phyloP scores from a whole-genome alignment of 2,888 invertebrate genomes.

The Plusia festucae region DNA sequence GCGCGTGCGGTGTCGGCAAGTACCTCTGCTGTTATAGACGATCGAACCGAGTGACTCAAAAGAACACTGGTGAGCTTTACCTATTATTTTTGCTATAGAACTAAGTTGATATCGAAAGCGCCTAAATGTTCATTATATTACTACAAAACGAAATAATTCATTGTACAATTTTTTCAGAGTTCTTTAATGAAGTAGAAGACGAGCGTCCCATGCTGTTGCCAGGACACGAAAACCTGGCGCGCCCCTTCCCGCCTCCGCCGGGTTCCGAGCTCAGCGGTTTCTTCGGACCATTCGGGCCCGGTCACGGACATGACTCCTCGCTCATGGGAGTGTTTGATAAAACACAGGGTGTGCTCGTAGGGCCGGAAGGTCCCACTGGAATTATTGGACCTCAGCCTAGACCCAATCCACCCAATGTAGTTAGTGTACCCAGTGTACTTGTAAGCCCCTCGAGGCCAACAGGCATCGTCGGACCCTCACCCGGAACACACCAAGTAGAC shows the following conservation, averaged over 20 bases:
- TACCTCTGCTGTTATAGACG: conserved; percentile 91
- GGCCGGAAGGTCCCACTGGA: conserved; percentile 65
- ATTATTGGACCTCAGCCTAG: conserved; percentile 42
- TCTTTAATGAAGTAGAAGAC: conserved; percentile 79
- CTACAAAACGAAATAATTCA: too few species aligned
- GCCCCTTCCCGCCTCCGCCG: conserved; percentile 66
- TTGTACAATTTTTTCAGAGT: conserved; percentile 65
- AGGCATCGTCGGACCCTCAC: conserved; percentile 61
- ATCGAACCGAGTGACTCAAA: conserved; percentile 56
- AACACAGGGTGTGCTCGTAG: conserved; percentile 50
- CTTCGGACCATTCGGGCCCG: conserved; percentile 60
- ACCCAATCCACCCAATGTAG: conserved; percentile 29
- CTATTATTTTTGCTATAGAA: background rate
- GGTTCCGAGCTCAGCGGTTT: conserved; percentile 42
- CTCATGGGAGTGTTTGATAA: conserved; percentile 45
- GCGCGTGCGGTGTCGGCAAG: conserved; percentile 90
- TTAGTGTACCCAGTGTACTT: conserved; percentile 42
- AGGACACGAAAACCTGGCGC: conserved; percentile 60
- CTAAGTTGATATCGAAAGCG: background rate
- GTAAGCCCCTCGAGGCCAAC: conserved; percentile 61
- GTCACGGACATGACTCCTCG: conserved; percentile 50
- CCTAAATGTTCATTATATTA: too few species aligned
- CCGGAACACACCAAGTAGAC: conserved; percentile 52
- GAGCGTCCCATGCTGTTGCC: conserved; percentile 74
- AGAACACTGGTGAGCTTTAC: conserved; percentile 66